Evolutionary conservation across 23 tunicate species (phyloP).

Genomic region (Styela clava): DNA sequence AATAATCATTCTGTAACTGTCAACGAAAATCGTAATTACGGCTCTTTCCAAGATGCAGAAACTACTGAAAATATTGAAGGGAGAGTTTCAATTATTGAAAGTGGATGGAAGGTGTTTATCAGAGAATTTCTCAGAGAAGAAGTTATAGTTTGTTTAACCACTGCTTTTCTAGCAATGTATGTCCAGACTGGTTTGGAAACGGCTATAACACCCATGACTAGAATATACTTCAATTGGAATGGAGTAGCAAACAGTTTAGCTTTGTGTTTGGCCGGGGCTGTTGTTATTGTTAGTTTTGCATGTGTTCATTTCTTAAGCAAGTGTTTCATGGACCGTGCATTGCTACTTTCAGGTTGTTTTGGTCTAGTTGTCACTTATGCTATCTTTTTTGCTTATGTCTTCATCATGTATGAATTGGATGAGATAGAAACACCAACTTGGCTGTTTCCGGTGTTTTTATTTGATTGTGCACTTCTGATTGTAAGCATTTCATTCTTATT

Average conservation of each 20-base stretch:
- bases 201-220: conserved; percentile 64
- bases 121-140: conserved; percentile 66
- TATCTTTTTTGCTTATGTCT: not conserved
- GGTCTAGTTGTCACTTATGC: conserved; percentile 4
- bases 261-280: conserved; percentile 49
- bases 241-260: conserved; percentile 57
- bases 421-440: conserved; percentile 25
- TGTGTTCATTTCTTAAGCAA: conserved; percentile 19
- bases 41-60: not conserved
- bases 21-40: not conserved
- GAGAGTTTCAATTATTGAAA: not conserved
- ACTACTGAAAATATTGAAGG: not conserved
- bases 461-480: conserved; percentile 23
- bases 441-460: conserved; percentile 46
- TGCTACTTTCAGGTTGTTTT: not conserved
- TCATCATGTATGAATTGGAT: not conserved
- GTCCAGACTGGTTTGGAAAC: conserved; percentile 82
- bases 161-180: conserved; percentile 55
- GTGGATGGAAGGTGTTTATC: not conserved
- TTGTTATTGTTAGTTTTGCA: conserved; percentile 31
- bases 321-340: not conserved
- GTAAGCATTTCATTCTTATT: conserved; percentile 45
- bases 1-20: not conserved
- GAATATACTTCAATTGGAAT: conserved; percentile 51
- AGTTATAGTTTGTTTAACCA: conserved; percentile 60